These are phyloP conservation scores for Cephonodes hylas DNA, from an alignment of 2,888 invertebrate species.

Conservation along the genomic window DNA sequence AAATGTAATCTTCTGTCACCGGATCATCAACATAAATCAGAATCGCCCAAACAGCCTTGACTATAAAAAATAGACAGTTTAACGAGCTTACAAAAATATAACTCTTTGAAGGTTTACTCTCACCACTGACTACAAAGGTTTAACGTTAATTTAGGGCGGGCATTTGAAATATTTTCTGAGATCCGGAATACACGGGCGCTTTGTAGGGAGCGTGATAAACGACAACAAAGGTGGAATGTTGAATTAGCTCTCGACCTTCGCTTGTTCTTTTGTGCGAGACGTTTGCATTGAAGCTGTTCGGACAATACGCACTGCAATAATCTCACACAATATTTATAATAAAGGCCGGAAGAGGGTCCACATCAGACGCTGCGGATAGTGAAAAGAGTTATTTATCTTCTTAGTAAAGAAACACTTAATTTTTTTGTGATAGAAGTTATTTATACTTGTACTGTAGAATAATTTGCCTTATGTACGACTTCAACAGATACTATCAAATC, in stretches of 20 bases:
- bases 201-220: neutral
- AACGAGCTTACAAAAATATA: neutral
- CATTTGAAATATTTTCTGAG: neutral
- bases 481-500: too few species aligned
- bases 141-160: neutral
- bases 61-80: too few species aligned
- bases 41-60: too few species aligned
- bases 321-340: neutral
- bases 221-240: slow-evolving; percentile 3
- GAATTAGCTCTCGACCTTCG: neutral
- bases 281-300: neutral
- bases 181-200: neutral
- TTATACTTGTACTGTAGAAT: too few species aligned
- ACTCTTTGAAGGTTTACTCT: neutral
- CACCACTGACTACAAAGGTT: neutral
- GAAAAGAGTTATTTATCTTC: neutral
- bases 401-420: neutral
- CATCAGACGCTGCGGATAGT: neutral
- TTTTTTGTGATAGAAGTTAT: too few species aligned
- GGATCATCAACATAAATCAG: too few species aligned
- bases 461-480: too few species aligned
- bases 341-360: neutral
- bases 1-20: too few species aligned
- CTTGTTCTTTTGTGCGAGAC: neutral
- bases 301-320: neutral